Conservation (phyloP, 2,113 vertebrate species). For the Madoqua kirkii region DNA sequence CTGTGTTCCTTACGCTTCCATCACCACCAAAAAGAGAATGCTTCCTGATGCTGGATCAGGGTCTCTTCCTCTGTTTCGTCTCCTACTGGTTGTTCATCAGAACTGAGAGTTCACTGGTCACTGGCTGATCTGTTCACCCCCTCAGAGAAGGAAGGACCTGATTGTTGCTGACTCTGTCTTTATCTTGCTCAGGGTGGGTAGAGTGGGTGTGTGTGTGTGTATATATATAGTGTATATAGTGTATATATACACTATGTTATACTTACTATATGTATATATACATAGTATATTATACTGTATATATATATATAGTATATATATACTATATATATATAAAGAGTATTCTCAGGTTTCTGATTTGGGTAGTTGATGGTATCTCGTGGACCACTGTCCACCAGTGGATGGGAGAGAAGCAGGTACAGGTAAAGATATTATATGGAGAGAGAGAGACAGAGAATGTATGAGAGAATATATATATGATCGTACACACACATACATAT, state of each 20-base stretch:
- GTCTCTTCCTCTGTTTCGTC: background rate
- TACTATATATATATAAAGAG: background rate
- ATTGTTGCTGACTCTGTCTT: background rate
- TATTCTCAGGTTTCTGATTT: background rate
- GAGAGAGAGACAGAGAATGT: background rate
- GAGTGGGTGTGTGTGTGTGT: too few relatives aligned
- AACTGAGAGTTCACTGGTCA: background rate
- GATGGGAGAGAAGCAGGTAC: background rate
- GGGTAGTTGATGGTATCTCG: background rate
- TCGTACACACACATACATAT: accelerated
- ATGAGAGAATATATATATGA: background rate
- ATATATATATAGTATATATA: background rate
- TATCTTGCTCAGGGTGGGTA: background rate
- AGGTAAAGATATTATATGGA: background rate
- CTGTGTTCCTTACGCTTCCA: background rate
- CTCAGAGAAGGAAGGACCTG: background rate
- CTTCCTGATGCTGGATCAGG: background rate
- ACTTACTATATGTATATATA: too few relatives aligned
- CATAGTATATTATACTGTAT: too few relatives aligned
- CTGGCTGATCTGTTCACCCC: background rate
- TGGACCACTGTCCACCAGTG: background rate
- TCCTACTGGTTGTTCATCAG: background rate
- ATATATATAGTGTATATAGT: too few relatives aligned
- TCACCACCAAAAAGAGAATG: background rate
- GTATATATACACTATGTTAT: too few relatives aligned